Base-by-base conservation (phyloP, 2,888 invertebrate species). In the Folsomia manolachei region DNA sequence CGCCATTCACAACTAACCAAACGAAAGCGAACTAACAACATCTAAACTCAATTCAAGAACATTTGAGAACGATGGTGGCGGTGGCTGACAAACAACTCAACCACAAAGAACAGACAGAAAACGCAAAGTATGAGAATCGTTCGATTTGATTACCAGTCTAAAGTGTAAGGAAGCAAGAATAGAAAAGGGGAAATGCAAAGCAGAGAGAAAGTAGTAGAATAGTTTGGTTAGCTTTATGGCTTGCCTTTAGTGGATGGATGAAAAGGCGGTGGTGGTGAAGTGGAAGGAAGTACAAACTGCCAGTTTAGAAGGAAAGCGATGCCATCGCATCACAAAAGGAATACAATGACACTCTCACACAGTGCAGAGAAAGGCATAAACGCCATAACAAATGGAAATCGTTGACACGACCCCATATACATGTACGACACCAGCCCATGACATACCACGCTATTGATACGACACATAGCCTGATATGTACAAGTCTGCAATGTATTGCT, bases 121-220 rank as follows among this genome's bases (percentile, higher is more conserved):
- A 19, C 21, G 24, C 27, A 52, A 26, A 69, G 52, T 60, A 60
- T 60, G 60, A 39, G 39, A 39, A 39, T 39, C 4, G 39, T 39
- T 39, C 39, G 39, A 39, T 39, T 39, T 39, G 39, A 39, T 39
- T 39, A 14, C 39, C 4, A 39, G 39, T n/a, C 19, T 21, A 60
- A 18, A 11, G 18, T 11, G 24, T 25, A 51, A 23, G 21, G 19
- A 53, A 63, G 69, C 62, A 52, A 24, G n/a, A n/a, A n/a, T n/a
- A n/a, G n/a, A 67, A 23, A n/a, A 65, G 61, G 24, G 69, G 63
- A 69, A 64, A 65, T 64, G 26, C 63, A 60, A 71, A 61, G 27
- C 62, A 23, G 39, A 18, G 27, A n/a, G 27, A 24, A 23, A 25
- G 39, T 39, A 39, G 39, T 39, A 4, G 39, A 39, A 14, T 9